These are phyloP conservation scores for Apotomis betuletana DNA, from an alignment of 2,888 invertebrate species.

Conservation along the genomic window DNA sequence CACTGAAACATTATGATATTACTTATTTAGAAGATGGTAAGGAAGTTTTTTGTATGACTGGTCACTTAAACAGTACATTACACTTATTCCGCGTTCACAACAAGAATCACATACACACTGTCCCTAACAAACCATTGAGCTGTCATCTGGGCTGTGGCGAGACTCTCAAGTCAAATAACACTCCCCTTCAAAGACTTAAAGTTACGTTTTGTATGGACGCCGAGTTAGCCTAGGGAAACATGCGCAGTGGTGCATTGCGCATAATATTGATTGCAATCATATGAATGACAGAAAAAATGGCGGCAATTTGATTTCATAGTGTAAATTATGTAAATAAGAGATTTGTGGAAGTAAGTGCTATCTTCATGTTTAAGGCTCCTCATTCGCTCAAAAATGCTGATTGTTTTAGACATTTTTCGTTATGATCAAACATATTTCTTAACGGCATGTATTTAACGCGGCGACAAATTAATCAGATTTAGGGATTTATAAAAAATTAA, in stretches of 20 bases:
- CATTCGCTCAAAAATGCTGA: too few relatives aligned
- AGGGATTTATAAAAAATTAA: too few relatives aligned
- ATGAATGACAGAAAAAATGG: slow-evolving; percentile 70
- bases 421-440: too few relatives aligned
- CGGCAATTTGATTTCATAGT: slow-evolving; percentile 65
- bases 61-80: slow-evolving; percentile 27
- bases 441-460: too few relatives aligned
- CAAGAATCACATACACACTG: slow-evolving; percentile 70
- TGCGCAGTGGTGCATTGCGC: slow-evolving; percentile 81
- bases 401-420: too few relatives aligned
- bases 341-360: background rate
- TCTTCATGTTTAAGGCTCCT: background rate
- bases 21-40: slow-evolving; percentile 3
- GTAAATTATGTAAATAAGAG: slow-evolving; percentile 4
- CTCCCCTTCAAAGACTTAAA: slow-evolving; percentile 43
- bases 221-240: slow-evolving; percentile 61
- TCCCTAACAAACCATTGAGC: slow-evolving; percentile 61
- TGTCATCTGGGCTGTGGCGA: slow-evolving; percentile 67
- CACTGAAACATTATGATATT: slow-evolving; percentile 11
- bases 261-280: slow-evolving; percentile 79
- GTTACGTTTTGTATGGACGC: slow-evolving; percentile 47
- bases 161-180: slow-evolving; percentile 40
- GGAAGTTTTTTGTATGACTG: slow-evolving; percentile 3
- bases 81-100: slow-evolving; percentile 53
- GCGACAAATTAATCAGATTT: too few relatives aligned